phyloP scores from a whole-genome alignment of 2,888 invertebrate species.

The Drosophila koepferae region DNA sequence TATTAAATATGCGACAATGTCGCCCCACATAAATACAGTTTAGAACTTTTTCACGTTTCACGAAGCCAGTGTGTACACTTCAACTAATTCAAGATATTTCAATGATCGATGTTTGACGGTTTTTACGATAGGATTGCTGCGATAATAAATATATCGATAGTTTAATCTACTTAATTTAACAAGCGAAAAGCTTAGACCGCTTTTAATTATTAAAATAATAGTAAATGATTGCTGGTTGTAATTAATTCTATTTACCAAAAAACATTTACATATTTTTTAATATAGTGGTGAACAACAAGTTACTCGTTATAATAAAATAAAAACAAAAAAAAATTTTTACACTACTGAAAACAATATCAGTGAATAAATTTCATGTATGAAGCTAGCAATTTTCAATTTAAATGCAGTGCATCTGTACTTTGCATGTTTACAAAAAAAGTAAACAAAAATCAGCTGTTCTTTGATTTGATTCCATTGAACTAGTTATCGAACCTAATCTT shows the following conservation, averaged over 20 bases:
- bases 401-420: neutral
- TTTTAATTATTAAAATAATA: neutral
- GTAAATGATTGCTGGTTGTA: neutral
- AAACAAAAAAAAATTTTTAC: neutral
- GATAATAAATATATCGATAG: conserved; percentile 25
- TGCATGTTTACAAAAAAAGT: conserved; percentile 33
- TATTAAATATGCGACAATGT: conserved; percentile 68
- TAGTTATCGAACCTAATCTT: conserved; percentile 25
- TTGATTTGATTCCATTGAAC: conserved; percentile 17
- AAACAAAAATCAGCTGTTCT: conserved; percentile 46
- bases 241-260: neutral
- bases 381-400: neutral
- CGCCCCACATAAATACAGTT: conserved; percentile 64
- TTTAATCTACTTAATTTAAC: too few species aligned
- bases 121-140: conserved; percentile 4
- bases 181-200: neutral
- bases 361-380: neutral
- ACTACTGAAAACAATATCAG: neutral
- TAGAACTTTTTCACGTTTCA: conserved; percentile 63
- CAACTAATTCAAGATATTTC: conserved; percentile 20
- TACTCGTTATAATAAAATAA: neutral
- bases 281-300: neutral
- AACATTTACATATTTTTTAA: neutral
- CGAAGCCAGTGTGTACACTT: conserved; percentile 45
- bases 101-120: conserved; percentile 23